A percentile compares a stretch with the other conserved stretches of the same genome.
phyloP scores from a whole-genome alignment of 1,140 invertebrate species.

The Brachystomella parvula region DNA sequence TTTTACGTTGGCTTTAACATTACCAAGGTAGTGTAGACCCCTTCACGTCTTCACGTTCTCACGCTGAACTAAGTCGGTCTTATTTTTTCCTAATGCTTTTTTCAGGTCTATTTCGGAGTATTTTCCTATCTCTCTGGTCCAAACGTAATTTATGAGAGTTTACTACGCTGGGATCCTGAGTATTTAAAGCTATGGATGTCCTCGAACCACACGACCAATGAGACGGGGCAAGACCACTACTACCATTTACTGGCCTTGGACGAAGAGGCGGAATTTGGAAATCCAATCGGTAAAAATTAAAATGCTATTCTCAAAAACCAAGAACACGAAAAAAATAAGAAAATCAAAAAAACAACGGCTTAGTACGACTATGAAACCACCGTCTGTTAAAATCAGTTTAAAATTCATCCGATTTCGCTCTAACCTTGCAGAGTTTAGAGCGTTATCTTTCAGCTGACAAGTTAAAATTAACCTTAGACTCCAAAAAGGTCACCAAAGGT shows the following conservation, averaged over 20 bases:
- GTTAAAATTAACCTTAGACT: no score
- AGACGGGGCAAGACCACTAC: neutral
- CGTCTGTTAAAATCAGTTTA: no score
- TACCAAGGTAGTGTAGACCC: no score
- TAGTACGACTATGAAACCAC: neutral
- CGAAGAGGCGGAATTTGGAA: neutral
- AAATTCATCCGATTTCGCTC: no score
- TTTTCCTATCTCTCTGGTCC: constrained; percentile 7
- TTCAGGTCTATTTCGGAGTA: neutral
- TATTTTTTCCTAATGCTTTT: neutral
- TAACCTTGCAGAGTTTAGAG: no score
- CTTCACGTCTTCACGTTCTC: no score
- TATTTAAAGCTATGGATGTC: neutral
- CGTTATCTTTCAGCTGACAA: no score
- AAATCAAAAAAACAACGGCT: neutral
- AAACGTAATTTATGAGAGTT: neutral
- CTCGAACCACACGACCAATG: neutral
- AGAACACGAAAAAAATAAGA: no score
- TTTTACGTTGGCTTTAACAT: no score
- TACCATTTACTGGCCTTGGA: neutral
- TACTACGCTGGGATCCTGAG: neutral
- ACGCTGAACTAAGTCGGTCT: neutral
- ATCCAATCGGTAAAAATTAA: neutral
- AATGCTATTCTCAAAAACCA: no score
- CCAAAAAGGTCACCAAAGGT: no score